phyloP scores from a whole-genome alignment of 2,113 vertebrate species.

The Uria lomvia region DNA sequence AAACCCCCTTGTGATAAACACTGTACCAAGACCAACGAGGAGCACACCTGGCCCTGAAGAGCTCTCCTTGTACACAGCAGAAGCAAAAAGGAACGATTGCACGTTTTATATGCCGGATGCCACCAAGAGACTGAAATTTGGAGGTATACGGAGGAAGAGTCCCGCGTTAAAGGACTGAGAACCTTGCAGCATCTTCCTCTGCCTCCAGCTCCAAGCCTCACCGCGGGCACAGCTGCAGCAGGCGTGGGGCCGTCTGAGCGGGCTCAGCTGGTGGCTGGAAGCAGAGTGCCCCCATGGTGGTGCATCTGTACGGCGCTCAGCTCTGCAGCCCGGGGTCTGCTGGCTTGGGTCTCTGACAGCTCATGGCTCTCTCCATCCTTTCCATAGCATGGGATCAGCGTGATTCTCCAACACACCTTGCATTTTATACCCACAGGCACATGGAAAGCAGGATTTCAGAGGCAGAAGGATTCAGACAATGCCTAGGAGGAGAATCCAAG shows the following conservation, averaged over 20 bases:
- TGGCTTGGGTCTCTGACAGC: not conserved
- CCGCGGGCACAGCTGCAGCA: not conserved
- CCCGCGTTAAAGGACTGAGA: not conserved
- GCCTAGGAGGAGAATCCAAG: not conserved
- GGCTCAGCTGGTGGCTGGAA: not conserved
- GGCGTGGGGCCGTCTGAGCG: not conserved
- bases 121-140: not conserved
- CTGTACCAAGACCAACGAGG: not conserved
- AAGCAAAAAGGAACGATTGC: not conserved
- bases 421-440: not conserved
- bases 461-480: not conserved
- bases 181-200: not conserved
- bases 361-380: not conserved
- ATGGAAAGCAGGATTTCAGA: not conserved
- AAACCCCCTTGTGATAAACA: not conserved
- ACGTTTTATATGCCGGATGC: not conserved
- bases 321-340: not conserved
- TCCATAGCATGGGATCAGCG: not conserved
- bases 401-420: not conserved
- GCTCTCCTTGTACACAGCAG: not conserved
- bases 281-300: rapidly evolving
- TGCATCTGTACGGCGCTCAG: not conserved
- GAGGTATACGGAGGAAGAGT: not conserved
- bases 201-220: not conserved
- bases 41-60: not conserved